These are phyloP conservation scores for Dynastes tityus DNA, from an alignment of 2,888 invertebrate genomes.

Conservation along the genomic window DNA sequence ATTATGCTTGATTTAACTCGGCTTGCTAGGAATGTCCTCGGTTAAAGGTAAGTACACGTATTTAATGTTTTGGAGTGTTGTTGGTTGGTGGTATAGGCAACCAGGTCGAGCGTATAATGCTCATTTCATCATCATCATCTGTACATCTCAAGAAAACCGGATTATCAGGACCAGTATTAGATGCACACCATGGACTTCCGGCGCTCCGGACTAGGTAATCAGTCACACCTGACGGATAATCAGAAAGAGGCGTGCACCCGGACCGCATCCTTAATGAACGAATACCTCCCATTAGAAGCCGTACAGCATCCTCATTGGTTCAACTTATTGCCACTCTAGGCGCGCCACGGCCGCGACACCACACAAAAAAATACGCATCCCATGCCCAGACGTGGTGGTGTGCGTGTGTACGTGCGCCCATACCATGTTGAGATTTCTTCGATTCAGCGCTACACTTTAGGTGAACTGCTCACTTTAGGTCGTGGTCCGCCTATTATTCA, in stretches of 20 bases:
- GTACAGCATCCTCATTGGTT: constrained; percentile 66
- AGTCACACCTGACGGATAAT: constrained; percentile 71
- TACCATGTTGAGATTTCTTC: constrained; percentile 62
- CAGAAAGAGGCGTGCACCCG: constrained; percentile 69
- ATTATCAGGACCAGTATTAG: constrained; percentile 63
- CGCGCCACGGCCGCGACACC: constrained; percentile 52
- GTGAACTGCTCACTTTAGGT: constrained; percentile 62
- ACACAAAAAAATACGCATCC: constrained; percentile 53
- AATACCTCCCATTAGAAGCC: constrained; percentile 58
- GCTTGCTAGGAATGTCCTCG: too few relatives aligned
- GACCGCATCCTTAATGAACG: constrained; percentile 68
- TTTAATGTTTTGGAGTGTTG: not conserved
- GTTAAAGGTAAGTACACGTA: too few relatives aligned
- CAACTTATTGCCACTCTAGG: constrained; percentile 58
- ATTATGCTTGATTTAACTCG: too few relatives aligned
- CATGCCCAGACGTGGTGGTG: constrained; percentile 53
- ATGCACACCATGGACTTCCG: constrained; percentile 66
- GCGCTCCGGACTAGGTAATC: constrained; percentile 68
- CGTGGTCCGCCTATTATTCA: constrained; percentile 62
- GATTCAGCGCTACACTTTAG: constrained; percentile 58
- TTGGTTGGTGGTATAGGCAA: constrained; percentile 48
- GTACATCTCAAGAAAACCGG: constrained; percentile 57
- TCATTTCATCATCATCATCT: constrained; percentile 41
- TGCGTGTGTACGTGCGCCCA: constrained; percentile 21
- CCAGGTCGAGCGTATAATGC: constrained; percentile 44